Evolutionary conservation across 2,113 vertebrate genomes (phyloP).

Genomic region (Barnardius zonarius): DNA sequence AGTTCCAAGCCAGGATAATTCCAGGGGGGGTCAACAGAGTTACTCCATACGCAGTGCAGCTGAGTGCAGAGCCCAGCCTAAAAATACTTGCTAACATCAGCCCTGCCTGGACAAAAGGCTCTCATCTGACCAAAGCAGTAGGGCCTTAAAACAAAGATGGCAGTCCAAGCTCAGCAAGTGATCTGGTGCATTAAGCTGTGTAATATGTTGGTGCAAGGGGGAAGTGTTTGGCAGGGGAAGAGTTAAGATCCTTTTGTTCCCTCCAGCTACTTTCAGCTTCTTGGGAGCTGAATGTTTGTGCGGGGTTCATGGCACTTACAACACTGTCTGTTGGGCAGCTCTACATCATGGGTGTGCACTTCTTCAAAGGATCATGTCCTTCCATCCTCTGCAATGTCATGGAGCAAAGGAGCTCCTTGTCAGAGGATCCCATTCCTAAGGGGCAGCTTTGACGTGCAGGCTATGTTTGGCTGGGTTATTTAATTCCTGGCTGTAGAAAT

Average conservation of each 20-base stretch:
- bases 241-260: not conserved
- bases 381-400: not conserved
- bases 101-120: not conserved
- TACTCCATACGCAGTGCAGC: fast-evolving
- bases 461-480: not conserved
- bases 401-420: not conserved
- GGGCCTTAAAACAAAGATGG: not conserved
- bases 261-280: not conserved
- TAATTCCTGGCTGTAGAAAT: not conserved
- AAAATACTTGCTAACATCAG: not conserved
- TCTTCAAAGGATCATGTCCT: not conserved
- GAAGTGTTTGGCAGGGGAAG: not conserved
- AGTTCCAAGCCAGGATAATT: not conserved
- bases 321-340: not conserved
- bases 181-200: not conserved
- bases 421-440: not conserved
- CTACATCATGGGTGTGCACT: fast-evolving
- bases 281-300: not conserved
- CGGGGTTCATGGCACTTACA: not conserved
- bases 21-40: not conserved
- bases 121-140: not conserved
- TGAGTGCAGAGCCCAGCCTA: not conserved
- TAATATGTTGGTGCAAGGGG: not conserved
- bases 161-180: not conserved
- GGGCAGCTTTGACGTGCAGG: not conserved